These are phyloP conservation scores for Platichthys flesus DNA, from an alignment of 2,113 vertebrate species.

Conservation along the genomic window DNA sequence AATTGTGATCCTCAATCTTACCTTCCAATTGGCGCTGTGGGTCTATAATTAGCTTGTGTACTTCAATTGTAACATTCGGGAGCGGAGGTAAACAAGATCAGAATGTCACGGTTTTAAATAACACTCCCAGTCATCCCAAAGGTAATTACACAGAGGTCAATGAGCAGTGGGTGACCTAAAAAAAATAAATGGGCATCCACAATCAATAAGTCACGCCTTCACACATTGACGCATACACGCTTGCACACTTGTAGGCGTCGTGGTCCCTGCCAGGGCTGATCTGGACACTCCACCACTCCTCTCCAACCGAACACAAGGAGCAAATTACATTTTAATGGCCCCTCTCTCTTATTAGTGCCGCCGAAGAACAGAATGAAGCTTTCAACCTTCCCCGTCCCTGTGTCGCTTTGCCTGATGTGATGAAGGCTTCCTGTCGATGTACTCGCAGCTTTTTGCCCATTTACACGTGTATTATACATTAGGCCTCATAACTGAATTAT, in stretches of 20 bases:
- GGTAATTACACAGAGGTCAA: conserved; percentile 76
- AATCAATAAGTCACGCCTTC: conserved; percentile 68
- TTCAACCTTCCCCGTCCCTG: conserved; percentile 57
- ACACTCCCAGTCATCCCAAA: conserved; percentile 66
- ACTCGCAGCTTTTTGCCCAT: background rate
- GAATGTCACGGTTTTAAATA: conserved; percentile 64
- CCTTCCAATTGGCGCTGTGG: conserved; percentile 33
- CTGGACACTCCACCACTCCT: conserved; percentile 62
- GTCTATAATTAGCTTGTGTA: conserved; percentile 59
- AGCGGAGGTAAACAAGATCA: conserved; percentile 65
- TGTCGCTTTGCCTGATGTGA: conserved; percentile 53
- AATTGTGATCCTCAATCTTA: conserved; percentile 14
- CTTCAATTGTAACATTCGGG: conserved; percentile 42
- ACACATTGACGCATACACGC: conserved; percentile 6
- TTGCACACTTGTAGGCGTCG: conserved; percentile 1
- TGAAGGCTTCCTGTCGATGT: conserved; percentile 29
- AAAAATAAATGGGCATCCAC: conserved; percentile 61
- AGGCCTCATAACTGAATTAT: background rate
- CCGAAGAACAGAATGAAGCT: conserved; percentile 52
- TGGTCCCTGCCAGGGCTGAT: conserved; percentile 53
- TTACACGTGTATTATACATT: background rate
- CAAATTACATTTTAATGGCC: conserved; percentile 81
- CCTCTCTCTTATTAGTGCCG: conserved; percentile 65
- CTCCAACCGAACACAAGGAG: conserved; percentile 62
- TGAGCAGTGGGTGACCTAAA: conserved; percentile 59